Evolutionary conservation across 2,797 vertebrate genomes (phyloP).

Genomic region (Spea hammondii): DNA sequence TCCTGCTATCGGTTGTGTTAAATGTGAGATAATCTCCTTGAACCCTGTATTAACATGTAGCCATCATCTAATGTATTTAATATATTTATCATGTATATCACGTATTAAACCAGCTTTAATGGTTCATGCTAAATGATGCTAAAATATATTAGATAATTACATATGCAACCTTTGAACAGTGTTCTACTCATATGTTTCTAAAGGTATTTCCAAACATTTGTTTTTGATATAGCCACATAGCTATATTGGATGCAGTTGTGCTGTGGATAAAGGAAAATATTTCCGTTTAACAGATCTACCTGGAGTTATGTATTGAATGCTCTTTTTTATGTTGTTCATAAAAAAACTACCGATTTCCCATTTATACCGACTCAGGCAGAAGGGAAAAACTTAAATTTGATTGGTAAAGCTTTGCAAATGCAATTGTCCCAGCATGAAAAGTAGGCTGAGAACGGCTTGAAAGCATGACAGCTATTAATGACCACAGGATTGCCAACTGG

Average conservation of each 20-base stretch:
- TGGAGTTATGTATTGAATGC: constrained; percentile 13
- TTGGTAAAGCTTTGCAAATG: constrained; percentile 39
- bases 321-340: constrained; percentile 13
- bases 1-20: too few species aligned
- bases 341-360: constrained; percentile 11
- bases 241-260: background rate
- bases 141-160: too few species aligned
- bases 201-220: background rate
- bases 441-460: constrained; percentile 31
- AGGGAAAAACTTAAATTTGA: constrained; percentile 27
- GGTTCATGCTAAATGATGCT: too few species aligned
- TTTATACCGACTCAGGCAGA: constrained; percentile 11
- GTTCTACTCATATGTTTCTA: background rate
- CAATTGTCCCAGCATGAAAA: constrained; percentile 45
- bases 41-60: too few species aligned
- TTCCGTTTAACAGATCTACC: constrained; percentile 15
- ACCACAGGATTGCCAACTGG: constrained; percentile 26
- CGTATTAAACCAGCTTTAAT: too few species aligned
- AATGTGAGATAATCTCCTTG: too few species aligned
- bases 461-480: constrained; percentile 43
- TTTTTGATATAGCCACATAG: background rate
- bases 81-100: too few species aligned
- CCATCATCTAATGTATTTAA: too few species aligned
- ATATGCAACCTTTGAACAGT: too few species aligned
- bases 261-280: constrained; percentile 4